phyloP scores from a whole-genome alignment of 1,140 invertebrate species.

The Drosophila repleta region DNA sequence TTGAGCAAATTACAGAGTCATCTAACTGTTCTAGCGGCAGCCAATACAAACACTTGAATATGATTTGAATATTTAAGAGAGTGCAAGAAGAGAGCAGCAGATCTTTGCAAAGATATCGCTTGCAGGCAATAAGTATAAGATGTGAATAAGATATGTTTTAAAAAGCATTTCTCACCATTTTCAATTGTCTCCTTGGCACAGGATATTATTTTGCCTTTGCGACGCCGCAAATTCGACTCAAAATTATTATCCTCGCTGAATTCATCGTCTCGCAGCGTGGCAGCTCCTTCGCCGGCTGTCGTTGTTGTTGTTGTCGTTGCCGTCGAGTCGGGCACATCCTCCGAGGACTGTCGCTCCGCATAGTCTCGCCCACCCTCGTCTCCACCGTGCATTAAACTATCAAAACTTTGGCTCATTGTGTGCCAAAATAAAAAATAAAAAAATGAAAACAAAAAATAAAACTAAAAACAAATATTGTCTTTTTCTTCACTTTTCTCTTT shows the following conservation, averaged over 20 bases:
- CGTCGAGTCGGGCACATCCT: constrained; percentile 74
- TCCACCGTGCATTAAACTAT: constrained; percentile 66
- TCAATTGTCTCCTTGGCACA: constrained; percentile 84
- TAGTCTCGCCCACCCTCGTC: constrained; percentile 37
- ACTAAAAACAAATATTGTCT: constrained; percentile 25
- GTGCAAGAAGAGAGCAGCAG: not conserved
- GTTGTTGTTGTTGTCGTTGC: constrained; percentile 52
- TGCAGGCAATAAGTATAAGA: not conserved
- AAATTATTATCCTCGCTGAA: constrained; percentile 82
- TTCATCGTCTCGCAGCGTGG: constrained; percentile 61
- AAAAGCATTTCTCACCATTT: constrained; percentile 78
- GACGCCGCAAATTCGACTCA: constrained; percentile 83
- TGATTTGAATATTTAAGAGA: not conserved
- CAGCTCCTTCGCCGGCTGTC: constrained; percentile 52
- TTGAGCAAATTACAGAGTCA: not conserved
- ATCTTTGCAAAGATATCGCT: not conserved
- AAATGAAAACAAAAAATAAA: not conserved
- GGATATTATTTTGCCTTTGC: constrained; percentile 84
- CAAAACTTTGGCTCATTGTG: constrained; percentile 80
- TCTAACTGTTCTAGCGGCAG: not conserved
- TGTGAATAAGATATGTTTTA: constrained; percentile 17
- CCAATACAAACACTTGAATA: not conserved
- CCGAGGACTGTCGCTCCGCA: constrained; percentile 74
- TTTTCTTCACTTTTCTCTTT: constrained; percentile 7
- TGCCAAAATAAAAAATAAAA: constrained; percentile 40